phyloP scores from a whole-genome alignment of 2,888 invertebrate species.

The Meteorus colon region DNA sequence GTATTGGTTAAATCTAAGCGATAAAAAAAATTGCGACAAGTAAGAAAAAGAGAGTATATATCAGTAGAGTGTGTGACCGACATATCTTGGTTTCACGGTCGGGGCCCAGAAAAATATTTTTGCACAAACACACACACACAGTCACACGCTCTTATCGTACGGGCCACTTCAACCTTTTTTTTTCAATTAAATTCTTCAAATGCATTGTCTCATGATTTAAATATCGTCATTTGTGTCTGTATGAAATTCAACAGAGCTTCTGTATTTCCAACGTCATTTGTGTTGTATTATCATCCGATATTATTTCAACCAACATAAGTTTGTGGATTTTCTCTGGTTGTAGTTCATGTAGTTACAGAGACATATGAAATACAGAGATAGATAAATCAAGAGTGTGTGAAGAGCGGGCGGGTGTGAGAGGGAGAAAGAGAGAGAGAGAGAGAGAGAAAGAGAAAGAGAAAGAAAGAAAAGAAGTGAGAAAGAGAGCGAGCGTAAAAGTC shows the following conservation, averaged over 20 bases:
- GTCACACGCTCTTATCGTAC: background rate
- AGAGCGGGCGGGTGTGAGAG: constrained; percentile 23
- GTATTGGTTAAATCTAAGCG: background rate
- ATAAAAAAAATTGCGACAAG: background rate
- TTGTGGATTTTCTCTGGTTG: constrained; percentile 3
- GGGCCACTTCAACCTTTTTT: background rate
- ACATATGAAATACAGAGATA: constrained; percentile 10
- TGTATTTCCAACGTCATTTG: background rate
- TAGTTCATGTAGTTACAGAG: background rate
- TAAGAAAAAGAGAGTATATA: background rate
- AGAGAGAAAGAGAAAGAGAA: constrained; percentile 35
- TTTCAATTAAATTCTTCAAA: background rate
- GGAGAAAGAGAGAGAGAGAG: background rate
- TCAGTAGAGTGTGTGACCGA: constrained; percentile 10
- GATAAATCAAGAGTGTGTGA: constrained; percentile 38
- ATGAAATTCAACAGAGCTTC: background rate
- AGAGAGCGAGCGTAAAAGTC: constrained; percentile 33
- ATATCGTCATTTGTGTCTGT: background rate
- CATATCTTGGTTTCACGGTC: constrained; percentile 28
- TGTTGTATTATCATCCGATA: background rate
- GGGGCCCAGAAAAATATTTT: background rate
- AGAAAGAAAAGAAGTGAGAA: background rate
- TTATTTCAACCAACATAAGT: constrained; percentile 4
- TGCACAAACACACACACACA: background rate
- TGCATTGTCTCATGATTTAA: background rate